A percentile compares a stretch with the other conserved stretches of the same genome.
These are phyloP conservation scores for Hucho hucho DNA, from an alignment of 2,113 vertebrate genomes.

Conservation along the genomic window DNA sequence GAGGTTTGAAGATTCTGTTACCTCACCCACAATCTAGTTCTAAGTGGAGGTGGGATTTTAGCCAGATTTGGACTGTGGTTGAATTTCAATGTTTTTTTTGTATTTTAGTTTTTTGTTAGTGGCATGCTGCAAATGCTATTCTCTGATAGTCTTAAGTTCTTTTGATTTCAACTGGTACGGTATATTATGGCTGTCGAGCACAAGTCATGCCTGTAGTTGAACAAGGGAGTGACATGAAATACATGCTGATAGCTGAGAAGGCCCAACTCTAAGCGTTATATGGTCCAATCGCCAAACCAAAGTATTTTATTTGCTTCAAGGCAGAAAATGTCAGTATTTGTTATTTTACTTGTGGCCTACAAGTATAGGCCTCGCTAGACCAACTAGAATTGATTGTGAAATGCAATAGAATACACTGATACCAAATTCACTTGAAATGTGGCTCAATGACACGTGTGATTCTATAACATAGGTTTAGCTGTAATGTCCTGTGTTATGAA, in stretches of 20 bases:
- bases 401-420: constrained; percentile 37
- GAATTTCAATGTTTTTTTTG: neutral
- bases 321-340: constrained; percentile 21
- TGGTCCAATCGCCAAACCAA: constrained; percentile 56
- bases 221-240: constrained; percentile 9
- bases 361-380: constrained; percentile 12
- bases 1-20: neutral
- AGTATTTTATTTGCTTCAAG: constrained; percentile 39
- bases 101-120: neutral
- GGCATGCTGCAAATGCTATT: constrained; percentile 12
- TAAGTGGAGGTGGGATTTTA: neutral
- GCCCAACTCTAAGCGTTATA: neutral
- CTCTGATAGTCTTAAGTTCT: neutral
- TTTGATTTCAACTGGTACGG: neutral
- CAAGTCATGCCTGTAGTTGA: constrained; percentile 18
- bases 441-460: neutral
- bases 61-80: neutral
- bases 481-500: neutral
- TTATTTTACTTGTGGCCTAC: constrained; percentile 29
- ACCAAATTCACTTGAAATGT: constrained; percentile 3
- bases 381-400: constrained; percentile 6
- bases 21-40: no score
- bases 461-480: neutral
- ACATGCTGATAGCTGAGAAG: neutral
- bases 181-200: constrained; percentile 37